Percentiles rank a stretch among this genome's conserved stretches.
These are phyloP conservation scores for Macrostomum cliftonense DNA, from an alignment of 2,888 invertebrate species.

Conservation along the genomic window DNA sequence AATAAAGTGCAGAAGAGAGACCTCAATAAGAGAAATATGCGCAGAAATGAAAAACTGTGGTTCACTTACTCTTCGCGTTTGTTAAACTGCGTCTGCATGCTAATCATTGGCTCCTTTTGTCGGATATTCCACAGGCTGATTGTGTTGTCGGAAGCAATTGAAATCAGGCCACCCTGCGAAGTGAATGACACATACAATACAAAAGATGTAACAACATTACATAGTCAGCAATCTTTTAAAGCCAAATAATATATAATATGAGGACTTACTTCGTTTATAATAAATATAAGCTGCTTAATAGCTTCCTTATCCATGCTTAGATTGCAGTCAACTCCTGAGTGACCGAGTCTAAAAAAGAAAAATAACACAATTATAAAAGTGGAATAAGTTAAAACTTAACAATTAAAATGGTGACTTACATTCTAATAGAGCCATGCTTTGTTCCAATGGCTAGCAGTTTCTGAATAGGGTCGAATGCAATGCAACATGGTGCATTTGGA, in stretches of 20 bases:
- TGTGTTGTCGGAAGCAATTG: slow-evolving; percentile 82
- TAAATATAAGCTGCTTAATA: slow-evolving; percentile 73
- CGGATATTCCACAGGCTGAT: slow-evolving; percentile 87
- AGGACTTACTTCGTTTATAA: slow-evolving; percentile 64
- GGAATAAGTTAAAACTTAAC: too few species aligned
- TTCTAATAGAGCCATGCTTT: slow-evolving; percentile 74
- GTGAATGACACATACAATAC: too few species aligned
- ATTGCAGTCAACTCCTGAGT: slow-evolving; percentile 87
- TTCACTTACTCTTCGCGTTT: too few species aligned
- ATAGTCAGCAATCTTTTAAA: too few species aligned
- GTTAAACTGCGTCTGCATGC: too few species aligned
- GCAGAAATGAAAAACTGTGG: too few species aligned
- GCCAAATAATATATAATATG: too few species aligned
- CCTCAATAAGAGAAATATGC: too few species aligned
- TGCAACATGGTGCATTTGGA: slow-evolving; percentile 82
- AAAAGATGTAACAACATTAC: too few species aligned
- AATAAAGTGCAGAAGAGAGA: too few species aligned
- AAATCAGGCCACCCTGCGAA: slow-evolving; percentile 62
- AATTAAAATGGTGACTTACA: slow-evolving; percentile 45
- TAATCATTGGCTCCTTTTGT: slow-evolving; percentile 71
- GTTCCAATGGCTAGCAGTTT: slow-evolving; percentile 86
- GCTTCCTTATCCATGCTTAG: slow-evolving; percentile 53
- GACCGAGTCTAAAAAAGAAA: slow-evolving; percentile 54
- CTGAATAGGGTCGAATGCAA: slow-evolving; percentile 95
- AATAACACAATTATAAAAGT: too few species aligned